Base-by-base conservation (phyloP, 2,888 invertebrate species). In the Pelosia muscerda region DNA sequence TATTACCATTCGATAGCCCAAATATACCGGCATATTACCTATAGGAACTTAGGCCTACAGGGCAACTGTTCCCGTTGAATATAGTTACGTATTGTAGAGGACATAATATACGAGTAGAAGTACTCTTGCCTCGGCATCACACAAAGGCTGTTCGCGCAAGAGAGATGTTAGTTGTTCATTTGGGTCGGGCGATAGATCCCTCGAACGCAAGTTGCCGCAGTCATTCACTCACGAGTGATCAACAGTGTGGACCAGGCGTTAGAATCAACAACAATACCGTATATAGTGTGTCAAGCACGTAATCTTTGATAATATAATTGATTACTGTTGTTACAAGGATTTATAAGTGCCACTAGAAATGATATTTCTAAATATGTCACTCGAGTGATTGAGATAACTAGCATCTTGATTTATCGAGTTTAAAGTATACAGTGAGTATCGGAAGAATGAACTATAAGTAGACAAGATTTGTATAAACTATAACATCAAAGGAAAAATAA, bases 241-340 rank as follows among this genome's bases (percentile, higher is more conserved):
- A 10, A 10, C 15, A 38, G 19, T 57, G 28, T n/a, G 19, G 22
- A 25, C 23, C 38, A 25, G 10, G 19, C 23, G 15, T 38, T 38
- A 34, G 1, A 8, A 10, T 28, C 26, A 6, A 58, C 23, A 23
- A 13, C 38, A n/a, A 34, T 4, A 5, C 15, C 8, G 19, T 6
- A 22, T 22, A 26, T 8, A 13, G 3, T 8, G 26, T 42, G 22
- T 49, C 11, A 49, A n/a, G 11, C 42, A 11, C n/a, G 38, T 66
- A 68, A 76, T 68, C 65, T 66, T 22, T 61, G 57, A 54, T 72
- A 64, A 74, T 72, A 49, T 72, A 64, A 77, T 72, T 38, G 72
- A 74, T 72, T 71, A 60, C 53, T 71, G 28, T 69, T 56, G 57
- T 59, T n/a, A 42, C 31, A 61, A 38, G 28, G 66, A 55, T 61